These are phyloP conservation scores for Sminthurinus aureus DNA, from an alignment of 2,888 invertebrate species.

Conservation along the genomic window DNA sequence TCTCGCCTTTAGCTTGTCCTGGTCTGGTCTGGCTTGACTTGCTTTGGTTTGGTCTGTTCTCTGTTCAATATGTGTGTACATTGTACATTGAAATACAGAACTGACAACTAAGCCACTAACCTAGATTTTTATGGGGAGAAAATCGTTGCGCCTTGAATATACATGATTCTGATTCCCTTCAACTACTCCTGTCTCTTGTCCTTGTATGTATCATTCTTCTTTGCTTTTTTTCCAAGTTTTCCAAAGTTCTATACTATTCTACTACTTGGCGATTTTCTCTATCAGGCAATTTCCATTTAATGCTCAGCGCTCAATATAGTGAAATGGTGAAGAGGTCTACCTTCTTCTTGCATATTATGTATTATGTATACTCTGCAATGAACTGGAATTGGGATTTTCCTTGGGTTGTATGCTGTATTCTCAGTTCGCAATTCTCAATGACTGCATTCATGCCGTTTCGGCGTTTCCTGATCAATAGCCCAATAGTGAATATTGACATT, in stretches of 20 bases:
- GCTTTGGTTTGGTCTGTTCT: too few relatives aligned
- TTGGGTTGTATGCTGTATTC: too few relatives aligned
- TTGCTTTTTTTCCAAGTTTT: not conserved
- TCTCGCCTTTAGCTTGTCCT: too few relatives aligned
- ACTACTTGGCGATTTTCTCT: not conserved
- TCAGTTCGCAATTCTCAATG: too few relatives aligned
- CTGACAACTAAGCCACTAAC: slow-evolving; percentile 9
- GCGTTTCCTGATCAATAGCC: too few relatives aligned
- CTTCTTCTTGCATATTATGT: not conserved
- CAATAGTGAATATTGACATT: too few relatives aligned
- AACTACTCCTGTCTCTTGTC: not conserved
- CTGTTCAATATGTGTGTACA: too few relatives aligned
- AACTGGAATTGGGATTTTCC: too few relatives aligned
- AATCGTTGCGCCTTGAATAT: not conserved
- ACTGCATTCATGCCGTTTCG: too few relatives aligned
- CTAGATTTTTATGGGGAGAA: slow-evolving; percentile 8
- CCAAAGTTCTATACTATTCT: not conserved
- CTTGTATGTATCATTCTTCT: too few relatives aligned
- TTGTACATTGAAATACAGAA: not conserved
- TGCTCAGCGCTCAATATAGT: not conserved
- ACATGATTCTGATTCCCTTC: not conserved
- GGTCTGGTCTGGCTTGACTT: too few relatives aligned
- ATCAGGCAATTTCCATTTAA: not conserved
- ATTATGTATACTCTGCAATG: not conserved
- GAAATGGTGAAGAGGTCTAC: not conserved